Conservation (phyloP, 2,888 invertebrate genomes). For the Hecatera dysodea region DNA sequence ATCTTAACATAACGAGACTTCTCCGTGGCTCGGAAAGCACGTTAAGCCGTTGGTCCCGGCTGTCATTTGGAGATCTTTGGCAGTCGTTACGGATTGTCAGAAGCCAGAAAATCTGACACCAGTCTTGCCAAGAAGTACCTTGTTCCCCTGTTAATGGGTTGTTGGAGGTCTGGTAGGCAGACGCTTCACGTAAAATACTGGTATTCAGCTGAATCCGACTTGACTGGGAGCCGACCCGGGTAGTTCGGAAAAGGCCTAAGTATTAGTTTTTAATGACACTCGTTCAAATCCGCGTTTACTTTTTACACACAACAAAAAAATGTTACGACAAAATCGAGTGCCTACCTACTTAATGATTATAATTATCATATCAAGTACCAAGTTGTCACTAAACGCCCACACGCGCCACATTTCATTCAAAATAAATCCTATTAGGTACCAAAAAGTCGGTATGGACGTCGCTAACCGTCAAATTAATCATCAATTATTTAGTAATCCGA, state of each 20-base stretch:
- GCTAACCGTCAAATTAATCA: constrained; percentile 40
- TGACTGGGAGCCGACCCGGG: too few species aligned
- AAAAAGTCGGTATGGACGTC: constrained; percentile 27
- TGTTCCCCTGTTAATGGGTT: too few species aligned
- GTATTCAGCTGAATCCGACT: too few species aligned
- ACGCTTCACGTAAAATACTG: too few species aligned
- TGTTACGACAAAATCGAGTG: constrained; percentile 10
- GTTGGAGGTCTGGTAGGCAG: too few species aligned
- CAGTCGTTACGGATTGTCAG: too few species aligned
- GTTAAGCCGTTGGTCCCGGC: too few species aligned
- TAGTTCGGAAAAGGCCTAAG: too few species aligned
- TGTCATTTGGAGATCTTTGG: too few species aligned
- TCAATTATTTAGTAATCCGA: constrained; percentile 55
- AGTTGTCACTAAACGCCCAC: constrained; percentile 45
- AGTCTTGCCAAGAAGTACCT: too few species aligned
- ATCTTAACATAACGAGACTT: too few species aligned
- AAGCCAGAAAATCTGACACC: too few species aligned
- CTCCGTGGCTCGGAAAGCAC: not conserved
- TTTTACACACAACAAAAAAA: constrained; percentile 17
- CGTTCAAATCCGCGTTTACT: not conserved
- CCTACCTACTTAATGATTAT: constrained; percentile 10
- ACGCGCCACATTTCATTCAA: constrained; percentile 26
- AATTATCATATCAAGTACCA: constrained; percentile 42
- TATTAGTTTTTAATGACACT: constrained; percentile 1
- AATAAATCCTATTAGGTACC: constrained; percentile 54